These are phyloP conservation scores for Leucoraja erinaceus DNA, from an alignment of 2,113 vertebrate species.

Conservation along the genomic window DNA sequence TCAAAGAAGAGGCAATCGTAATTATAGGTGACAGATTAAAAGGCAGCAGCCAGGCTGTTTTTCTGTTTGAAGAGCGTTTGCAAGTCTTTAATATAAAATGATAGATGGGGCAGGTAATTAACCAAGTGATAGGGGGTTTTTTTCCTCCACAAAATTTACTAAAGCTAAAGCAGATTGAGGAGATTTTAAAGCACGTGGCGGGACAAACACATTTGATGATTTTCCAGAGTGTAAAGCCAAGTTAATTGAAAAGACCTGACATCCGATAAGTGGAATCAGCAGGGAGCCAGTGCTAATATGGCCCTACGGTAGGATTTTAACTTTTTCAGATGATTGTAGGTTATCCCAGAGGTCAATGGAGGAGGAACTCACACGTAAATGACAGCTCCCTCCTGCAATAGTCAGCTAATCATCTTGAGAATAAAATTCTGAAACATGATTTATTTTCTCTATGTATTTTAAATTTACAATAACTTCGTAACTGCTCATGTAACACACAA, in stretches of 20 bases:
- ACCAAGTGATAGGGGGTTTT: slow-evolving; percentile 41
- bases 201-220: background rate
- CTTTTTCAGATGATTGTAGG: too few species aligned
- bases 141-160: slow-evolving; percentile 45
- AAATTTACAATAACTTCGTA: background rate
- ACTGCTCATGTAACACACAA: background rate
- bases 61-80: background rate
- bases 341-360: too few species aligned
- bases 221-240: background rate
- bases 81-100: slow-evolving; percentile 8
- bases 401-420: background rate
- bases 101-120: background rate
- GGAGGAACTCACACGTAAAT: too few species aligned
- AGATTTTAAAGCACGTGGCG: background rate
- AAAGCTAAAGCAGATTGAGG: slow-evolving; percentile 51
- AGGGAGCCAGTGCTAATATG: too few species aligned
- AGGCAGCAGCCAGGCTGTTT: slow-evolving; percentile 45
- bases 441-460: background rate
- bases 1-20: slow-evolving; percentile 64
- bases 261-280: background rate
- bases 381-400: too few species aligned
- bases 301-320: too few species aligned
- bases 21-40: slow-evolving; percentile 64
- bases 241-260: background rate
- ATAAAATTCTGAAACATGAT: background rate